Evolutionary conservation across 2,888 invertebrate genomes (phyloP), one percentile per base, ranked within the genome.

Genomic region (Pecten maximus): DNA sequence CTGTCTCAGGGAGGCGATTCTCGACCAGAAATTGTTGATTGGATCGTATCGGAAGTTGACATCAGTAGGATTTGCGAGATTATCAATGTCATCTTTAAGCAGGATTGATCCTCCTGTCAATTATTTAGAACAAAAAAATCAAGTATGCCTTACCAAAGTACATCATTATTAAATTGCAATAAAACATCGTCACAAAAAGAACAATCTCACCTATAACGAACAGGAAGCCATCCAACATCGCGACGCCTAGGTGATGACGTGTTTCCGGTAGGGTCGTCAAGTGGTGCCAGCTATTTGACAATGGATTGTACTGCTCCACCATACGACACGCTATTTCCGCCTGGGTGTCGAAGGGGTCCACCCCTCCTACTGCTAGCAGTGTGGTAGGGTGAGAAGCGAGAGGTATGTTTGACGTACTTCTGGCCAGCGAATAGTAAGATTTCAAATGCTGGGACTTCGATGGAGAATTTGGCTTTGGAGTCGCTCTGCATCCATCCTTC

Each of bases 181-280:
- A 16, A 48, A 48, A 4, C 2, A 48, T 48, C 48, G 4, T 15
- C 2, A 44, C 0, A 48, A 60, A 39, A 19, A n/a, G n/a, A 10
- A 60, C 12, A 90, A 50, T 60, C 89, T 89, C 40, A 91, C 96
- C 96, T 19, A 94, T 93, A 40, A 96, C 91, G 89, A 94, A 95
- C 16, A 96, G 54, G 23, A 89, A 92, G 10, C 92, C 94, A 35
- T 93, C 93, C 6, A 95, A 86, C 6, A 93, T 88, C 4, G 93
- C 93, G 2, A 92, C 93, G 4, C 94, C 94, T 88, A 94, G 93
- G 90, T 95, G 95, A 88, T 95, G 95, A 0, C 94, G 91, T 19
- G 94, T 93, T n/a, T 94, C 91, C 12, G 94, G 94, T 40, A 96
- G 91, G 28, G 54, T 90, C 10, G 94, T 91, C 39, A 94, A 40